These are phyloP conservation scores for Loxodonta africana DNA, from an alignment of 2,113 vertebrate species.

Conservation along the genomic window DNA sequence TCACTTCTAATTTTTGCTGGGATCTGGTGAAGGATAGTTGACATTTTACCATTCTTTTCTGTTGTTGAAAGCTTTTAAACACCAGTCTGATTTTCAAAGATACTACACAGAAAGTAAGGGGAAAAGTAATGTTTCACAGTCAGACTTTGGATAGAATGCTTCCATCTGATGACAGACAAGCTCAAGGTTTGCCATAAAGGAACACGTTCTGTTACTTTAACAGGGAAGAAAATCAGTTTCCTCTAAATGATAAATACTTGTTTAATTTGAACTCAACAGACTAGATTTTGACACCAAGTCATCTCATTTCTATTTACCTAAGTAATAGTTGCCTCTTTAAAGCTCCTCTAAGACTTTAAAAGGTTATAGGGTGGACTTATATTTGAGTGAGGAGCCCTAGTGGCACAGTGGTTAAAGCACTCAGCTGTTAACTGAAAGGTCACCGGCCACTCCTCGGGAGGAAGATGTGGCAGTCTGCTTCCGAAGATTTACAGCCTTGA, in stretches of 20 bases:
- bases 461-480: too few relatives aligned
- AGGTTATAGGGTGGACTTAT: not conserved
- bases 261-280: conserved; percentile 52
- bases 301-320: conserved; percentile 11
- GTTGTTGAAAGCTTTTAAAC: conserved; percentile 76
- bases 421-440: too few relatives aligned
- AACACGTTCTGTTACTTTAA: conserved; percentile 66
- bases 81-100: conserved; percentile 68
- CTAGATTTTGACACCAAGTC: conserved; percentile 29
- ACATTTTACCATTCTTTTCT: conserved; percentile 82
- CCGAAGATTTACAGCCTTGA: too few relatives aligned
- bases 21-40: conserved; percentile 65
- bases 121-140: conserved; percentile 74
- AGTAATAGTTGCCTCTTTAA: not conserved
- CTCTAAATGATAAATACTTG: conserved; percentile 19
- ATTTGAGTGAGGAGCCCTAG: too few relatives aligned
- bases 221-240: conserved; percentile 64
- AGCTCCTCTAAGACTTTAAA: not conserved
- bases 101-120: conserved; percentile 73
- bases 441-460: too few relatives aligned
- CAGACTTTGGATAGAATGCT: conserved; percentile 58
- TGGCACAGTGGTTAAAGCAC: too few relatives aligned
- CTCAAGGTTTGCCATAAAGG: conserved; percentile 73
- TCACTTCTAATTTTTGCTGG: not conserved
- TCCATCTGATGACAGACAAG: conserved; percentile 73